Evolutionary conservation across 2,797 vertebrate genomes (phyloP).

Genomic region (Leptoclinus maculatus): DNA sequence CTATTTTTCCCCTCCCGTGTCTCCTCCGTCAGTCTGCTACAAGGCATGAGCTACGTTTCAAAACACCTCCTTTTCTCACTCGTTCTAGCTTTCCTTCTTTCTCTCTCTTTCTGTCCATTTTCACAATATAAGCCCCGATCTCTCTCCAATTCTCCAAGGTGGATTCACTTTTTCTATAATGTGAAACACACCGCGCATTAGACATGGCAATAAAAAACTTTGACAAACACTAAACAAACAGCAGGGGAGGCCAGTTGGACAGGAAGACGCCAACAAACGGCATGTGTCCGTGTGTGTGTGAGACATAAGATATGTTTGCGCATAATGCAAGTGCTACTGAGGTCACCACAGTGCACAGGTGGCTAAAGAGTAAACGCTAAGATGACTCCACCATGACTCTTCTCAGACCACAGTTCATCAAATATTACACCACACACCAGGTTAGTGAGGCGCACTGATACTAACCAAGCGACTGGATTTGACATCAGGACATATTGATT

Average conservation of each 20-base stretch:
- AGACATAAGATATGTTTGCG: conserved; percentile 19
- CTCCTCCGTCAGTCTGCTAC: conserved; percentile 47
- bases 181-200: conserved; percentile 69
- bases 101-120: conserved; percentile 5
- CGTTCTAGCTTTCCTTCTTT: background rate
- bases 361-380: conserved; percentile 4
- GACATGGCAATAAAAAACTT: conserved; percentile 79
- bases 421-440: too few relatives aligned
- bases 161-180: conserved; percentile 62
- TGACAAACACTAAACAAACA: conserved; percentile 83
- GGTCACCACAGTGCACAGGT: conserved; percentile 19
- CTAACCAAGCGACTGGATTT: too few relatives aligned
- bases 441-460: too few relatives aligned
- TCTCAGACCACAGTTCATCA: too few relatives aligned
- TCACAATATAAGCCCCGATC: background rate
- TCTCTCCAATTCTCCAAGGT: conserved; percentile 30
- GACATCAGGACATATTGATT: too few relatives aligned
- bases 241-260: conserved; percentile 75
- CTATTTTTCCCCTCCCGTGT: conserved; percentile 23
- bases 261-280: conserved; percentile 35
- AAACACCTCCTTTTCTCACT: conserved; percentile 25
- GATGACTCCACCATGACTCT: too few relatives aligned
- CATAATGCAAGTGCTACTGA: conserved; percentile 1
- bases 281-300: background rate
- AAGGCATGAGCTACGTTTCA: conserved; percentile 35